Base-by-base conservation (phyloP, 1,140 invertebrate genomes). In the Orussus abietinus region DNA sequence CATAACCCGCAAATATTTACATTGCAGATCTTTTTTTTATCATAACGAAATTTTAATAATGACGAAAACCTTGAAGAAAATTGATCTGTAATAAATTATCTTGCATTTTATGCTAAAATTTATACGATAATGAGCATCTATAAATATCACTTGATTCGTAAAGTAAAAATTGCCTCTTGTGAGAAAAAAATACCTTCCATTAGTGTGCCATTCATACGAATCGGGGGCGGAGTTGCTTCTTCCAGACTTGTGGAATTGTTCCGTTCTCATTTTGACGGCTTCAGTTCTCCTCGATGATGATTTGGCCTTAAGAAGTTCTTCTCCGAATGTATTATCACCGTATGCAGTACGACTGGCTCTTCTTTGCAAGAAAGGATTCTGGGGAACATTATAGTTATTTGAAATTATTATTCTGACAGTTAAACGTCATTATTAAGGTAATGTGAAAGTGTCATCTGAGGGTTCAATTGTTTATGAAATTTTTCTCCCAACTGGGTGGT, bases 211-310 rank as follows among this genome's bases (percentile, higher is more conserved):
- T 42, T 80, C 73, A 58, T 83, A 86, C n/a, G 80, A 79, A 28
- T 80, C 82, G n/a, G 85, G 84, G 13, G 84, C 84, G 7, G 84
- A 86, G 58, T 85, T 82, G 20, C 84, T 85, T 36, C 83, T 70
- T 11, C 81, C 82, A n/a, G 78, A 72, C 40, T 72, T 64, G 31
- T 68, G 59, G 35, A 68, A 69, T 32, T 55, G 45, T 37, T 62
- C 49, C 0, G 61, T 42, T 44, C 59, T 65, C 0, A 34, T 51
- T 29, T 53, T 49, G 53, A 59, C 49, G 22, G 52, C 45, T 38
- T 51, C 56, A 25, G 26, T 25, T 38, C 42, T 41, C 25, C 36
- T 33, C 13, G 51, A 36, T n/a, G 54, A 15, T 9, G 50, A 52
- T 7, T 35, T 12, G 18, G 29, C 19, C 17, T 41, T 30, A 5